Evolutionary conservation across 2,113 vertebrate genomes (phyloP).

Genomic region (Hyla sarda): DNA sequence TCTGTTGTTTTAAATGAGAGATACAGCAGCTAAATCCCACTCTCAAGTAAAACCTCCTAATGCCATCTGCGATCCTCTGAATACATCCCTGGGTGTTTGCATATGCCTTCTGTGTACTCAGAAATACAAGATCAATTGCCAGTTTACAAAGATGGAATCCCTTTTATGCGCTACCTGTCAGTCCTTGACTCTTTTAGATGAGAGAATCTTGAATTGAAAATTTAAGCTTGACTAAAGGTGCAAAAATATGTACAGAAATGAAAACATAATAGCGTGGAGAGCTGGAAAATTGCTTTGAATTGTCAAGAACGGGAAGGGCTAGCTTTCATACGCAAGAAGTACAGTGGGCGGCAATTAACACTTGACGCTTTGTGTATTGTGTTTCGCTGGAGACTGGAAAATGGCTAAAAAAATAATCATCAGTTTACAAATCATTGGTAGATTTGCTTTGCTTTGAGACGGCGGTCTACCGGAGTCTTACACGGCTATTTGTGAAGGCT

Average conservation of each 20-base stretch:
- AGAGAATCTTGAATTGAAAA: not conserved
- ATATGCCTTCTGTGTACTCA: not conserved
- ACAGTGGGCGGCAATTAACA: slow-evolving; percentile 27
- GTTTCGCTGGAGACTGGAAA: slow-evolving; percentile 19
- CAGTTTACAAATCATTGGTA: not conserved
- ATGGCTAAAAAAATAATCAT: slow-evolving; percentile 30
- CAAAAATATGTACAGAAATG: not conserved
- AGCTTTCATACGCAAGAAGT: not conserved
- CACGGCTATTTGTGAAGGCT: not conserved
- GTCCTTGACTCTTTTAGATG: not conserved
- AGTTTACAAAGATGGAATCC: not conserved
- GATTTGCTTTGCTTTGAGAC: not conserved
- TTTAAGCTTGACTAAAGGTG: not conserved
- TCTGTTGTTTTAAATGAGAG: slow-evolving; percentile 19
- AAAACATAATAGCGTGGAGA: not conserved
- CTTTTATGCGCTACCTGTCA: not conserved
- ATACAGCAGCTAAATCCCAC: slow-evolving; percentile 16
- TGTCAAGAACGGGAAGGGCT: not conserved
- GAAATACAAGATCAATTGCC: not conserved
- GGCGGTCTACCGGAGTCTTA: not conserved
- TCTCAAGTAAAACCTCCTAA: slow-evolving; percentile 1
- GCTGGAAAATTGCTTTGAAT: not conserved
- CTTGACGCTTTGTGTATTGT: slow-evolving; percentile 4
- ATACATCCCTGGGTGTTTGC: not conserved
- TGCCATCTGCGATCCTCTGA: not conserved